phyloP scores from a whole-genome alignment of 2,113 vertebrate species.

The Pandion haliaetus region DNA sequence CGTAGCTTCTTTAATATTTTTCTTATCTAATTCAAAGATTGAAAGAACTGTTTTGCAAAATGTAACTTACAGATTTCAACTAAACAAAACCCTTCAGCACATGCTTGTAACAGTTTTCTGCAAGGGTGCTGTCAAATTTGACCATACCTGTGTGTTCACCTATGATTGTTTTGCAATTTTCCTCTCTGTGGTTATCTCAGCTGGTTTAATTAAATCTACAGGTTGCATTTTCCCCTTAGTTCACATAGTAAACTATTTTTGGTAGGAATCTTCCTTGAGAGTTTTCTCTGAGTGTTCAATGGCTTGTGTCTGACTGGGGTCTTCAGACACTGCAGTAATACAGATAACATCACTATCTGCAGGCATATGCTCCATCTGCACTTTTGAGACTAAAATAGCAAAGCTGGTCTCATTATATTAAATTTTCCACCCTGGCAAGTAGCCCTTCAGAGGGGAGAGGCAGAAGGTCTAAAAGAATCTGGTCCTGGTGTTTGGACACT shows the following conservation, averaged over 20 bases:
- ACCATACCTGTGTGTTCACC: background rate
- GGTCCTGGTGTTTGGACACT: background rate
- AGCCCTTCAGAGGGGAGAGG: background rate
- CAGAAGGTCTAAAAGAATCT: background rate
- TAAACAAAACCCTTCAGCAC: background rate
- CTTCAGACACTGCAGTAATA: background rate
- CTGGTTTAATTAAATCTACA: background rate
- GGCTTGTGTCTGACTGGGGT: background rate
- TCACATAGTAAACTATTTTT: background rate
- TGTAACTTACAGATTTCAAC: background rate
- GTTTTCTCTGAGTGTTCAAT: background rate
- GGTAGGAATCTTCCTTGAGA: background rate
- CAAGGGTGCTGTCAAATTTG: background rate
- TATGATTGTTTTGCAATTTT: background rate
- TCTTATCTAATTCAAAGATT: background rate
- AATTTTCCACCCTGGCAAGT: background rate
- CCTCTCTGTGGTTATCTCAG: background rate
- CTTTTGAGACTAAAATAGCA: background rate
- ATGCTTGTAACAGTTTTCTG: background rate
- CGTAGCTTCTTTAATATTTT: background rate
- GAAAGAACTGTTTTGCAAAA: background rate
- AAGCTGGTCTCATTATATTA: background rate
- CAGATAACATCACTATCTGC: background rate
- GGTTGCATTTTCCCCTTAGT: background rate
- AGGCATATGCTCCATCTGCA: background rate